Percentiles rank a stretch among this genome's conserved stretches.
phyloP scores from a whole-genome alignment of 2,888 invertebrate genomes.

The Orthonychiurus folsomi region DNA sequence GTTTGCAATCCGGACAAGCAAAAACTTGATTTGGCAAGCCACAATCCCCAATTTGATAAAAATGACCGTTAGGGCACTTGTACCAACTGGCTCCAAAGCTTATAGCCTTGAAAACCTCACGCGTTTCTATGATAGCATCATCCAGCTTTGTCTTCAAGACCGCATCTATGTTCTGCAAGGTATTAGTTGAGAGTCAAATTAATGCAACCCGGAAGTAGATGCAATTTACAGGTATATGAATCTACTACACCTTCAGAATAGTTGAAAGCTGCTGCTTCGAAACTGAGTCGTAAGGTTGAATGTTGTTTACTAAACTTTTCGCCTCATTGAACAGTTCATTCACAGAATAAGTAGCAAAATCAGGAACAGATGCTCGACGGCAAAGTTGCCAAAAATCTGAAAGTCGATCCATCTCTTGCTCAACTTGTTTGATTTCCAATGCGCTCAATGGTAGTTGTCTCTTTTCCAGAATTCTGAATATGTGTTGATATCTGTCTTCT shows the following conservation, averaged over 20 bases:
- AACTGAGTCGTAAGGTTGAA: background rate
- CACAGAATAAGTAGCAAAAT: no score
- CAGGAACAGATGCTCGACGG: no score
- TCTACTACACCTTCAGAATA: no score
- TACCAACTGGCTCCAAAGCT: conserved; percentile 51
- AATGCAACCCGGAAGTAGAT: background rate
- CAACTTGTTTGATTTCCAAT: conserved; percentile 25
- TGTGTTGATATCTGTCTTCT: background rate
- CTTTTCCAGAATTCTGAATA: conserved; percentile 7
- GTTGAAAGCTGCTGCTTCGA: no score
- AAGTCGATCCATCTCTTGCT: conserved; percentile 25
- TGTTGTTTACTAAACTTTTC: conserved; percentile 13
- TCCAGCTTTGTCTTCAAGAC: conserved; percentile 23
- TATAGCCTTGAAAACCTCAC: conserved; percentile 23
- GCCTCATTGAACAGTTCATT: conserved; percentile 8
- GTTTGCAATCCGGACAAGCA: conserved; percentile 4
- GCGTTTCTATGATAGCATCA: conserved; percentile 22
- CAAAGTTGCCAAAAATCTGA: conserved; percentile 19
- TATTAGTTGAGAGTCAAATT: no score
- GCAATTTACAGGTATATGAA: background rate
- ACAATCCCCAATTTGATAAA: conserved; percentile 58
- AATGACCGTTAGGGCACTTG: conserved; percentile 61
- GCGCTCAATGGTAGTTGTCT: conserved; percentile 23
- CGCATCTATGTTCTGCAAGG: conserved; percentile 29
- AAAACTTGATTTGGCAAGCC: conserved; percentile 44